These are phyloP conservation scores for Hipposideros larvatus DNA, from an alignment of 2,797 vertebrate genomes.

Conservation along the genomic window DNA sequence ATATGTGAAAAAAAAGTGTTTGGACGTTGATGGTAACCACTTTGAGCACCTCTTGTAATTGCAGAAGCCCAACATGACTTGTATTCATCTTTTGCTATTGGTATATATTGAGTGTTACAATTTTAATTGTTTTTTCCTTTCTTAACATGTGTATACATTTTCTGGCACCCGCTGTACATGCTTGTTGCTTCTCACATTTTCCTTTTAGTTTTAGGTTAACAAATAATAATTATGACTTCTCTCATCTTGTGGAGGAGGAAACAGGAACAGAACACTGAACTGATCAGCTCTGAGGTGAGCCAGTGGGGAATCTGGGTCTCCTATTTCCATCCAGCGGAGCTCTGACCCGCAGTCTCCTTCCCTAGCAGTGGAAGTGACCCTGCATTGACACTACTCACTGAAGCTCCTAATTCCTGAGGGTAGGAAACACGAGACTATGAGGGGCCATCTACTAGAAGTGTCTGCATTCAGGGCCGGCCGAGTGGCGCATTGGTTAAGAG, in stretches of 20 bases:
- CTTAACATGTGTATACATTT: too few relatives aligned
- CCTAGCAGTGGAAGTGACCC: neutral
- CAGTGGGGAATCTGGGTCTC: neutral
- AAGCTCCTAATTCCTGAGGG: neutral
- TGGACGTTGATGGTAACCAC: too few relatives aligned
- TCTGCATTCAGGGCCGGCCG: neutral
- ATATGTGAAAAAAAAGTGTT: too few relatives aligned
- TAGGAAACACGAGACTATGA: neutral
- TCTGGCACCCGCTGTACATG: too few relatives aligned
- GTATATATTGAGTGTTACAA: too few relatives aligned
- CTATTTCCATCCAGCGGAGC: neutral
- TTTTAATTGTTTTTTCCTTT: too few relatives aligned
- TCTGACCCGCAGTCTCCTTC: neutral
- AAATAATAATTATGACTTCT: neutral
- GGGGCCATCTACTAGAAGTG: neutral
- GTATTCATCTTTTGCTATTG: too few relatives aligned
- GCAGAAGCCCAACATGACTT: too few relatives aligned
- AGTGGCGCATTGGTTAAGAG: too few relatives aligned
- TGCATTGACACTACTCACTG: neutral
- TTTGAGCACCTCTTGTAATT: too few relatives aligned
- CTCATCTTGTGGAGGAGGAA: neutral
- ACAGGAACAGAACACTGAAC: neutral
- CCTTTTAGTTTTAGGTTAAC: too few relatives aligned
- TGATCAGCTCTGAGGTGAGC: accelerated
- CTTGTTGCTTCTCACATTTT: too few relatives aligned